These are phyloP conservation scores for Aricia artaxerxes DNA, from an alignment of 2,888 invertebrate species.

Conservation along the genomic window DNA sequence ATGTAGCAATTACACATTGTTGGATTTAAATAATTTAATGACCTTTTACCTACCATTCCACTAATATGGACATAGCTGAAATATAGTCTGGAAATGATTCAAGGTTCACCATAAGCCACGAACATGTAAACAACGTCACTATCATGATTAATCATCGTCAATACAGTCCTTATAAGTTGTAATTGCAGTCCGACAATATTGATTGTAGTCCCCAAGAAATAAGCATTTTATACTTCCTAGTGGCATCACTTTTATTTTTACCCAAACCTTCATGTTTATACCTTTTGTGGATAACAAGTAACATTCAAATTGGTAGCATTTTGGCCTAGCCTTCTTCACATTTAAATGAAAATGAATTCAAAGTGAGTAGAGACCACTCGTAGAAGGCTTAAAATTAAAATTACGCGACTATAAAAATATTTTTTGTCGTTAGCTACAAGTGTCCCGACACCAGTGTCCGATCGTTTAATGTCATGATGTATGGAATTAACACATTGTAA, in stretches of 20 bases:
- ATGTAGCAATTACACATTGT: not conserved
- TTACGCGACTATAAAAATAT: too few relatives aligned
- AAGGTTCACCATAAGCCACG: not conserved
- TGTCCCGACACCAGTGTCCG: too few relatives aligned
- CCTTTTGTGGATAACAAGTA: too few relatives aligned
- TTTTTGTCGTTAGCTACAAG: too few relatives aligned
- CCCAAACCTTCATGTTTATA: not conserved
- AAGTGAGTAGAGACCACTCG: too few relatives aligned
- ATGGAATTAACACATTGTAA: too few relatives aligned
- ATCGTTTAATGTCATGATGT: too few relatives aligned
- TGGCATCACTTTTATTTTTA: constrained; percentile 11
- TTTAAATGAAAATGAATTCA: too few relatives aligned
- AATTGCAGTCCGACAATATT: not conserved
- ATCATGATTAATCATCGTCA: not conserved
- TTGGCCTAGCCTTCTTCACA: too few relatives aligned
- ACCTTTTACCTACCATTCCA: not conserved
- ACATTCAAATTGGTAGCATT: too few relatives aligned
- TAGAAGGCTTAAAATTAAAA: too few relatives aligned
- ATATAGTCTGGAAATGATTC: not conserved
- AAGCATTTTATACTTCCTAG: not conserved
- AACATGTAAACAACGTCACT: constrained; percentile 1
- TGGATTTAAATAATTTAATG: not conserved
- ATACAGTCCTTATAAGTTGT: not conserved
- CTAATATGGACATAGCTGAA: not conserved
- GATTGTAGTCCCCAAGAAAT: not conserved